phyloP scores from a whole-genome alignment of 35 echinoderm and acorn worm species.

The Acanthaster planci region DNA sequence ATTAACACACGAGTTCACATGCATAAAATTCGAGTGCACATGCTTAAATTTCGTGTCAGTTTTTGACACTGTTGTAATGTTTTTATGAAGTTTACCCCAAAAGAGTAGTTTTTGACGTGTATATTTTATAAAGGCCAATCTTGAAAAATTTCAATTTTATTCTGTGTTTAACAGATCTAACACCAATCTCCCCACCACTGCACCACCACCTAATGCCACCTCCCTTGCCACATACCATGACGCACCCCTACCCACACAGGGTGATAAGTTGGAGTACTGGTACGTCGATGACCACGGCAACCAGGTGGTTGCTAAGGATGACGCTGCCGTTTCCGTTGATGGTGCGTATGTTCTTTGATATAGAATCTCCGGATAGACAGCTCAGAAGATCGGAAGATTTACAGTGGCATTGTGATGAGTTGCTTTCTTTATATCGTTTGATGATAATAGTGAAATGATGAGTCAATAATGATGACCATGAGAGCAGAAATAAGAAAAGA shows the following conservation, averaged over 20 bases:
- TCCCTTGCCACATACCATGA: constrained; percentile 1
- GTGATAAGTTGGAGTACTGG: constrained; percentile 62
- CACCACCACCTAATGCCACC: not conserved
- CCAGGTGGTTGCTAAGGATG: constrained; percentile 74
- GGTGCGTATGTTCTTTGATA: constrained; percentile 50
- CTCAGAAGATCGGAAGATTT: not conserved
- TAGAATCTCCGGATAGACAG: not conserved
- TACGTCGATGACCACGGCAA: constrained; percentile 78
- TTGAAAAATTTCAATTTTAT: too few species aligned
- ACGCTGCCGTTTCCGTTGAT: constrained; percentile 76
- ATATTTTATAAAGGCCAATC: too few species aligned
- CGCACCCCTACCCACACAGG: not conserved
- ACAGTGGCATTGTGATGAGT: not conserved
- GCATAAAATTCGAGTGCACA: too few species aligned
- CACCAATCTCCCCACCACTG: not conserved
- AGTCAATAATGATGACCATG: too few species aligned
- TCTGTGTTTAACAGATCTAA: not conserved
- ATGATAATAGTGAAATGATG: too few species aligned
- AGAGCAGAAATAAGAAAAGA: too few species aligned
- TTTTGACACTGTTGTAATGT: not conserved
- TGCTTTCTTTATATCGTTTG: too few species aligned
- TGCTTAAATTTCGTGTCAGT: too few species aligned
- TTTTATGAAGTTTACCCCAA: not conserved
- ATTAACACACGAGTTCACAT: too few species aligned
- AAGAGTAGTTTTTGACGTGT: not conserved